Percentiles rank a stretch among this genome's conserved stretches.
These are phyloP conservation scores for Menidia menidia DNA, from an alignment of 2,797 vertebrate genomes.

Conservation along the genomic window DNA sequence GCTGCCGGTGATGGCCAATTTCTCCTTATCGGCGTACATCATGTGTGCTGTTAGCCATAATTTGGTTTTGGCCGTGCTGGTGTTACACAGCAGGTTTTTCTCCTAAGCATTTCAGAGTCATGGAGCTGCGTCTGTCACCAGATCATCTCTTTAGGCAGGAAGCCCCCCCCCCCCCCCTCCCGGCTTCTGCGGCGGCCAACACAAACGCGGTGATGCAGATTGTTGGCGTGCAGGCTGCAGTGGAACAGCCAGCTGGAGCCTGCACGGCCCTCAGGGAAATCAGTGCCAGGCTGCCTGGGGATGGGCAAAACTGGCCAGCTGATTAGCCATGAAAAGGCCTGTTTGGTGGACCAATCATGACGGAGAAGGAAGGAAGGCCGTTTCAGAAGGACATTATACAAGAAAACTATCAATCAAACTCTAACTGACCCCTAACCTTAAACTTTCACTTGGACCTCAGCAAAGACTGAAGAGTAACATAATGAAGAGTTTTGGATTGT, in stretches of 20 bases:
- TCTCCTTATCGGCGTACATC: neutral
- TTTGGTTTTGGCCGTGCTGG: conserved; percentile 10
- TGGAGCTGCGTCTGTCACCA: conserved; percentile 31
- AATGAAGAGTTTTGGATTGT: too few species aligned
- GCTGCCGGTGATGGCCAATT: neutral
- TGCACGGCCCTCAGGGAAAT: conserved; percentile 58
- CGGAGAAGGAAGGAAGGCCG: too few species aligned
- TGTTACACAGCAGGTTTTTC: conserved; percentile 18
- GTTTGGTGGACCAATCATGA: conserved; percentile 14
- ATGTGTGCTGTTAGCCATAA: neutral
- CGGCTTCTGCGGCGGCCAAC: conserved; percentile 44
- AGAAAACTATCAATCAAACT: too few species aligned
- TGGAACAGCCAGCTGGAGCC: conserved; percentile 51
- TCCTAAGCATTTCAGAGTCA: conserved; percentile 30
- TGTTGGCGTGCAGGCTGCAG: conserved; percentile 37
- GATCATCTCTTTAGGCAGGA: conserved; percentile 39
- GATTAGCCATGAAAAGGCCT: conserved; percentile 38
- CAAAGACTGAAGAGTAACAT: too few species aligned
- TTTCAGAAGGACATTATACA: too few species aligned
- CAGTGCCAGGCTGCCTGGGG: conserved; percentile 55
- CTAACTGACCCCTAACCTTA: too few species aligned
- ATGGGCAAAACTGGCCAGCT: conserved; percentile 36
- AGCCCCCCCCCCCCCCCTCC: conserved; percentile 33
- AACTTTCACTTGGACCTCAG: too few species aligned
- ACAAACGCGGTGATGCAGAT: conserved; percentile 39